Base-by-base conservation (phyloP, 1,140 invertebrate species). In the Acromyrmex charruanus region DNA sequence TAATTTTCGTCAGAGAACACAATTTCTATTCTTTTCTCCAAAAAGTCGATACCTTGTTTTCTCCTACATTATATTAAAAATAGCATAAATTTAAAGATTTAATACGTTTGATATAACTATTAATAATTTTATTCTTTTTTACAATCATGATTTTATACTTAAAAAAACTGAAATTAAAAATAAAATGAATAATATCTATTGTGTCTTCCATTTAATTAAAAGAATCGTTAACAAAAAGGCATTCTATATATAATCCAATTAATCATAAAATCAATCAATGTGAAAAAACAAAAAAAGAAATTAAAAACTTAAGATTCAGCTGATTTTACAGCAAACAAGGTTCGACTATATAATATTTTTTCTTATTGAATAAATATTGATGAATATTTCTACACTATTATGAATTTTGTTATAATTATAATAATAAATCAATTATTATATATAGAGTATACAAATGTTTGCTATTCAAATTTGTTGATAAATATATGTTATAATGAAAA, bases 121-220 rank as follows among this genome's bases (percentile, higher is more conserved):
- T 51, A 74, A 55, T 72, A 88, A 44, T 86, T 82, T 63, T 87
- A 51, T 75, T 77, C 53, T 77, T 89, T 89, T 35, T 88, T 96
- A 93, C 93, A 97, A 97, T 94, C 98, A 98, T 93, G 98, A 98
- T 12, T 99, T 99, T 96, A 96, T 99, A 98, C 98, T 7, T 96
- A 98, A 99, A 87, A 98, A 98, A 92, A 96, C 97, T 25, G 98
- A 99, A 87, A 96, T 97, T 0, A 99, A 99, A 87, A 96, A 96
- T 81, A 97, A 98, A 95, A 97, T 99, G 95, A 98, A 99, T 95
- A 97, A 97, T 35, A 97, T 10, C 39, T 10, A 44, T 44, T 44
- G 39, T 5, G 96, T 97, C 96, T 90, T 98, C 98, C 66, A 97
- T 98, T 77, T 97, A 97, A 80, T 94, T 98, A 18, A 97, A 97